Evolutionary conservation across 1,140 invertebrate genomes (phyloP).

Genomic region (Oreohelix idahoensis): DNA sequence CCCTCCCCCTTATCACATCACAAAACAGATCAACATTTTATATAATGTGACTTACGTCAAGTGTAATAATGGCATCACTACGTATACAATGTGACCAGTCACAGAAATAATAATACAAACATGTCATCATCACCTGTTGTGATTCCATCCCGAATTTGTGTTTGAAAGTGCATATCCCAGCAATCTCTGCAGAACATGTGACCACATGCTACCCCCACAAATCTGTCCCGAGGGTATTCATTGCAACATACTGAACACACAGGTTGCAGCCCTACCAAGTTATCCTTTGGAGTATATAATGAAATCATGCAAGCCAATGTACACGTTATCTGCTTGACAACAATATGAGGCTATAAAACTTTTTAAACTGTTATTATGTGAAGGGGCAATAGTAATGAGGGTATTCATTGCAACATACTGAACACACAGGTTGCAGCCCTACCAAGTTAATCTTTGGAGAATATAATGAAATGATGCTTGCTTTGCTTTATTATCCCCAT

Average conservation of each 20-base stretch:
- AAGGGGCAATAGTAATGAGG: too few species aligned
- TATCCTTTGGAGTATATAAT: conserved; percentile 38
- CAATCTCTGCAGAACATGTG: conserved; percentile 93
- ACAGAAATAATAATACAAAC: not conserved
- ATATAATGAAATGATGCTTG: too few species aligned
- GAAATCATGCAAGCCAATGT: too few species aligned
- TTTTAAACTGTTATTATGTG: too few species aligned
- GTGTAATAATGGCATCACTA: too few species aligned
- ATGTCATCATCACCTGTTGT: conserved; percentile 74
- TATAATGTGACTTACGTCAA: too few species aligned
- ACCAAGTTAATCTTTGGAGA: conserved; percentile 41
- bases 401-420: conserved; percentile 78
- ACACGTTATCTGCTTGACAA: too few species aligned
- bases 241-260: conserved; percentile 80
- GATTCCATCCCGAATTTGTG: conserved; percentile 91
- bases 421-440: conserved; percentile 72
- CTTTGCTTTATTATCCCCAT: too few species aligned
- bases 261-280: conserved; percentile 46
- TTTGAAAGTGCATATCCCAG: conserved; percentile 95
- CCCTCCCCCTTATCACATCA: too few species aligned
- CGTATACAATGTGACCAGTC: too few species aligned
- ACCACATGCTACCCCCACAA: conserved; percentile 87
- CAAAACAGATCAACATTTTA: too few species aligned
- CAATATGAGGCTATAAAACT: too few species aligned
- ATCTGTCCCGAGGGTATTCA: conserved; percentile 77